Evolutionary conservation across 2,797 vertebrate genomes (phyloP).

Genomic region (Lacerta agilis): DNA sequence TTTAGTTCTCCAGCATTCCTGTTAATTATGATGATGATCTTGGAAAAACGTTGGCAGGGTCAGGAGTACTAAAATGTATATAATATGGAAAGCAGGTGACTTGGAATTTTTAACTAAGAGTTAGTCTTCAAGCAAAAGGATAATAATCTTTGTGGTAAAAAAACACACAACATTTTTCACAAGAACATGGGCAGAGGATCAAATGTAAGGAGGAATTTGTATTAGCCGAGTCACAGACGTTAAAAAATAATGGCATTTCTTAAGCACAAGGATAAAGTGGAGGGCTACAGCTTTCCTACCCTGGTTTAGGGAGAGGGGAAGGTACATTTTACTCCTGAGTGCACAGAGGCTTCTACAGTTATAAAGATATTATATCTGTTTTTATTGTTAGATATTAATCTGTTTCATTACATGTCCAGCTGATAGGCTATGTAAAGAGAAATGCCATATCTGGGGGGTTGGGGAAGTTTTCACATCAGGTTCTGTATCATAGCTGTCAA

Average conservation of each 20-base stretch:
- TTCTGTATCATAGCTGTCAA: background rate
- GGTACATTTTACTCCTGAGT: background rate
- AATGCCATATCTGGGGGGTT: background rate
- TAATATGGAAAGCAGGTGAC: constrained; percentile 75
- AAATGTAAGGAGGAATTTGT: constrained; percentile 42
- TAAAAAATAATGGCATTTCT: constrained; percentile 46
- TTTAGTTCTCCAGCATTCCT: constrained; percentile 59
- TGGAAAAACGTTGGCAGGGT: constrained; percentile 63
- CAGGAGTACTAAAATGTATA: constrained; percentile 67
- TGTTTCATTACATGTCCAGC: background rate
- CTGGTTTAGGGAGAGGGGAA: constrained; percentile 9
- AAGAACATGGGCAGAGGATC: constrained; percentile 51
- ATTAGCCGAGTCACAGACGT: constrained; percentile 54
- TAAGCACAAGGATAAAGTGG: no score
- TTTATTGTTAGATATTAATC: background rate
- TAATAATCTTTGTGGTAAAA: constrained; percentile 48
- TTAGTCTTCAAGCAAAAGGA: constrained; percentile 43
- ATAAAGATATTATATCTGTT: background rate
- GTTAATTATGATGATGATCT: constrained; percentile 42
- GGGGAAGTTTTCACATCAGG: background rate
- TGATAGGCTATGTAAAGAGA: background rate
- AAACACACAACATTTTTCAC: constrained; percentile 43
- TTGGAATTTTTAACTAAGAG: constrained; percentile 59
- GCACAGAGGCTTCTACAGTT: background rate
- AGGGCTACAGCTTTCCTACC: no score